Percentiles rank a stretch among this genome's conserved stretches.
These are phyloP conservation scores for Alosa sapidissima DNA, from an alignment of 2,797 vertebrate species.

Conservation along the genomic window DNA sequence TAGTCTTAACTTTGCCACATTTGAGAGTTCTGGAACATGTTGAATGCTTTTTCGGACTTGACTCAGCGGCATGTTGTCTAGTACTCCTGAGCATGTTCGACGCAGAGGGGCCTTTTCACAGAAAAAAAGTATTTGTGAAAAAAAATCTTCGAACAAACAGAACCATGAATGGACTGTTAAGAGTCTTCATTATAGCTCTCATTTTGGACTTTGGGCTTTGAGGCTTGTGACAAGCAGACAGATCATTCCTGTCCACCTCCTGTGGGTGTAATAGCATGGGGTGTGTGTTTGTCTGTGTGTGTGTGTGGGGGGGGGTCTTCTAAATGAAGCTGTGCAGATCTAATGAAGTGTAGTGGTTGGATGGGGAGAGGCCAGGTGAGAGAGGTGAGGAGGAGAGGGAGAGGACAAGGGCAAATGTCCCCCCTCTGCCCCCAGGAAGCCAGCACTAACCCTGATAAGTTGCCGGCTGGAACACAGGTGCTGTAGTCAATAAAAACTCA, in stretches of 20 bases:
- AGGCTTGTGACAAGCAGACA: not conserved
- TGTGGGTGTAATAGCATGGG: not conserved
- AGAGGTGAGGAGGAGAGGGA: slow-evolving; percentile 20
- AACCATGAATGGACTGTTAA: not conserved
- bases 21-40: not conserved
- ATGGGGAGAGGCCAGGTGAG: not conserved
- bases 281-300: not conserved
- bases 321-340: not conserved
- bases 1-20: not conserved
- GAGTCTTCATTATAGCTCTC: not conserved
- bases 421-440: slow-evolving; percentile 54
- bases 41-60: not conserved
- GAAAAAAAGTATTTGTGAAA: not conserved
- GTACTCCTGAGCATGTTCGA: not conserved
- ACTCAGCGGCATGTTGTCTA: not conserved
- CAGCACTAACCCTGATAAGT: slow-evolving; percentile 78
- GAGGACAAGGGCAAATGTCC: slow-evolving; percentile 28
- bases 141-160: not conserved
- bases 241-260: not conserved
- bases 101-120: not conserved
- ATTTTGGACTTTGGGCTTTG: not conserved
- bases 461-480: slow-evolving; percentile 72
- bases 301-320: not conserved
- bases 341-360: not conserved
- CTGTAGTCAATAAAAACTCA: slow-evolving; percentile 83